These are phyloP conservation scores for Pogoniulus pusillus DNA, from an alignment of 2,797 vertebrate species.

Conservation along the genomic window DNA sequence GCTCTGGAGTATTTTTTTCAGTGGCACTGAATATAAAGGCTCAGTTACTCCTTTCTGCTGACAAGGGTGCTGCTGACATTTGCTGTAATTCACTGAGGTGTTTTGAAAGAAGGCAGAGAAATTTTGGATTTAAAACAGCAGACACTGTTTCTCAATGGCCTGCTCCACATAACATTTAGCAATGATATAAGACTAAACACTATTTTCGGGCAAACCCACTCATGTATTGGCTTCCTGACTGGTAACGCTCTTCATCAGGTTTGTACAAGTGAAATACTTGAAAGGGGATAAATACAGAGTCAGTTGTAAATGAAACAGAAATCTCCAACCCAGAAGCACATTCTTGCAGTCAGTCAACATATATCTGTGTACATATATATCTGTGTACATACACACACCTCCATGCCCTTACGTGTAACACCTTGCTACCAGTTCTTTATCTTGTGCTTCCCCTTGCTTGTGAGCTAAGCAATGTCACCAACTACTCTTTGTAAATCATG, in stretches of 20 bases:
- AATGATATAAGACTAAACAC: neutral
- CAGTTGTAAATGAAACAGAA: neutral
- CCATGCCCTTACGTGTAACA: neutral
- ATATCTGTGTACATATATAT: neutral
- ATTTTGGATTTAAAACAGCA: neutral
- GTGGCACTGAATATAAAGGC: neutral
- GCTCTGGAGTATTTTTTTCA: neutral
- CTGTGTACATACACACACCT: too few relatives aligned
- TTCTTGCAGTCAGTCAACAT: neutral
- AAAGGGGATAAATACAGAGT: neutral
- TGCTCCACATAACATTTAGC: neutral
- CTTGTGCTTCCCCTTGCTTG: neutral
- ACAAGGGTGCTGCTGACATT: neutral
- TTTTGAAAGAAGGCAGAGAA: neutral
- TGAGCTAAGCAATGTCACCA: neutral
- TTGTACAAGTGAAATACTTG: neutral
- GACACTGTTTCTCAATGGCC: neutral
- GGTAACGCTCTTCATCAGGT: neutral
- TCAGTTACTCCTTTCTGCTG: neutral
- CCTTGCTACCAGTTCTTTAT: neutral
- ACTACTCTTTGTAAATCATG: neutral
- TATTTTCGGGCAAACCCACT: neutral
- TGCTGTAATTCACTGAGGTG: neutral
- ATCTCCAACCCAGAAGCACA: neutral
- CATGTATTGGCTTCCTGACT: neutral